A percentile compares a stretch with the other conserved stretches of the same genome.
Evolutionary conservation across 2,888 invertebrate genomes (phyloP).

Genomic region (Tolmerus cingulatus): DNA sequence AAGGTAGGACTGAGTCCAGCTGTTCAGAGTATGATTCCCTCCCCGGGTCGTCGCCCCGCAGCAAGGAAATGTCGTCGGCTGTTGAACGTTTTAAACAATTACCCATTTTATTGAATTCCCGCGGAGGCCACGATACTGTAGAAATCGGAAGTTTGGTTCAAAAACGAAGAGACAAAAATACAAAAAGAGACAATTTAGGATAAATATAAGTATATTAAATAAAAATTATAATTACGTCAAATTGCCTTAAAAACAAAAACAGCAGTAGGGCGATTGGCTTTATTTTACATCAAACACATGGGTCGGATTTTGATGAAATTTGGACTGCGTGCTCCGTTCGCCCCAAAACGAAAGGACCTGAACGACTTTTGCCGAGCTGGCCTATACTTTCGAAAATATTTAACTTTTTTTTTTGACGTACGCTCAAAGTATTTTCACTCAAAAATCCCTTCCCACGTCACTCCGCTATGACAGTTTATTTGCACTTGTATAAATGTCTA

Average conservation of each 20-base stretch:
- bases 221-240: neutral
- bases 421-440: too few relatives aligned
- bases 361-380: too few relatives aligned
- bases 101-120: constrained; percentile 67
- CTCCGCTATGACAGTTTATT: too few relatives aligned
- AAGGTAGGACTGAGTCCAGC: constrained; percentile 66
- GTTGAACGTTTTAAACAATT: constrained; percentile 75
- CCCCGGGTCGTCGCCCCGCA: constrained; percentile 68
- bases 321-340: too few relatives aligned
- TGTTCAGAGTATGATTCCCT: constrained; percentile 69
- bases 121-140: neutral
- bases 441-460: too few relatives aligned
- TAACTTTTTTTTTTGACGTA: too few relatives aligned
- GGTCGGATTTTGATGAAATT: too few relatives aligned
- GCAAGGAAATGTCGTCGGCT: constrained; percentile 71
- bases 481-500: too few relatives aligned
- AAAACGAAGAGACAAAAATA: neutral
- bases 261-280: too few relatives aligned
- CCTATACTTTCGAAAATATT: too few relatives aligned
- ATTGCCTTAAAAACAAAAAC: neutral
- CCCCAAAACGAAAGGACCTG: too few relatives aligned
- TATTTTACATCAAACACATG: too few relatives aligned
- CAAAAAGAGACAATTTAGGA: neutral
- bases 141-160: neutral
- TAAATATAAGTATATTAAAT: neutral